A percentile compares a stretch with the other conserved stretches of the same genome.
Conservation (phyloP, 2,888 invertebrate species). For the Ptychoptera albimana region DNA sequence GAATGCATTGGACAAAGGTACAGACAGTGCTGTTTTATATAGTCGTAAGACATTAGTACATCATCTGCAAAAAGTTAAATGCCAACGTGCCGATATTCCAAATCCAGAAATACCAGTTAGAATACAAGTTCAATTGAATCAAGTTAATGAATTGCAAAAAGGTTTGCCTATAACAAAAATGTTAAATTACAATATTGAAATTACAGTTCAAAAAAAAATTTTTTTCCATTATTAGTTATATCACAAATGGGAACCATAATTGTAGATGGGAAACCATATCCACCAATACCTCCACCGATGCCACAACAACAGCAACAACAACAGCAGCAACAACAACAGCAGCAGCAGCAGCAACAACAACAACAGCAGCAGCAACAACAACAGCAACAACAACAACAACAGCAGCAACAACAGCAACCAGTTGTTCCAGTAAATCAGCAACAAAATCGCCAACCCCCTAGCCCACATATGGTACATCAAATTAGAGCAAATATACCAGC, state of each 20-base stretch:
- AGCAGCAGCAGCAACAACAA: slow-evolving; percentile 30
- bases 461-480: too few relatives aligned
- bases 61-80: slow-evolving; percentile 67
- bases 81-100: slow-evolving; percentile 70
- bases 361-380: slow-evolving; percentile 19
- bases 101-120: slow-evolving; percentile 80
- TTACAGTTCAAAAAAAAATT: too few relatives aligned
- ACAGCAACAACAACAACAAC: slow-evolving; percentile 21
- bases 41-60: slow-evolving; percentile 60
- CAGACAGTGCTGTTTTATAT: slow-evolving; percentile 69
- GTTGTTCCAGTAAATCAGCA: slow-evolving; percentile 11
- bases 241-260: slow-evolving; percentile 66
- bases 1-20: slow-evolving; percentile 60
- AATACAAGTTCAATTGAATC: slow-evolving; percentile 62
- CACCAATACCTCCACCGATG: slow-evolving; percentile 29
- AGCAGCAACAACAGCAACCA: slow-evolving; percentile 25
- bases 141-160: slow-evolving; percentile 64
- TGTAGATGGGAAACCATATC: slow-evolving; percentile 68
- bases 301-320: slow-evolving; percentile 29
- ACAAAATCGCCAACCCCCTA: slow-evolving; percentile 13
- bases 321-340: slow-evolving; percentile 22
- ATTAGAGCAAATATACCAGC: too few relatives aligned
- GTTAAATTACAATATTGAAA: slow-evolving; percentile 3
- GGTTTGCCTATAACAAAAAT: slow-evolving; percentile 30
- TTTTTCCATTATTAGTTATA: slow-evolving; percentile 37